phyloP scores from a whole-genome alignment of 2,888 invertebrate species.

The Macrosoma leucophasiata region DNA sequence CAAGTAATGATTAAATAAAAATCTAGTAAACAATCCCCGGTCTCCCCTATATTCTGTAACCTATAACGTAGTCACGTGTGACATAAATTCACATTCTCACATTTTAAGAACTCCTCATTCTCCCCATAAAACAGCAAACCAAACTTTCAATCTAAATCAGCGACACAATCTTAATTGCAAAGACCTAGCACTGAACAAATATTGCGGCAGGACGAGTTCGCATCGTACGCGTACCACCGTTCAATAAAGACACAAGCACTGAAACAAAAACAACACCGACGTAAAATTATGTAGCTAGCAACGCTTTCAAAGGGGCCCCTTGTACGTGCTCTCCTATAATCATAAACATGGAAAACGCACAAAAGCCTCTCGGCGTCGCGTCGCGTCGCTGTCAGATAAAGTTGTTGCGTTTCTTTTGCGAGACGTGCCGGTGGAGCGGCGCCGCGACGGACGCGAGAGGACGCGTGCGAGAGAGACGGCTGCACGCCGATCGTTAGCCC shows the following conservation, averaged over 20 bases:
- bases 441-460: too few species aligned
- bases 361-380: constrained; percentile 70
- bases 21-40: too few species aligned
- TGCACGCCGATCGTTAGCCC: constrained; percentile 72
- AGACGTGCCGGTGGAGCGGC: constrained; percentile 39
- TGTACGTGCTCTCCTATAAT: constrained; percentile 71
- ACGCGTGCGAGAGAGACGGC: constrained; percentile 51
- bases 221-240: constrained; percentile 26
- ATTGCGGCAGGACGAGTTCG: too few species aligned
- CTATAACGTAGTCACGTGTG: too few species aligned
- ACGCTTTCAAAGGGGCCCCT: constrained; percentile 68
- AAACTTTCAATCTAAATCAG: too few species aligned
- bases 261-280: constrained; percentile 58
- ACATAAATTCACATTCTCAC: too few species aligned
- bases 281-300: constrained; percentile 53
- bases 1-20: too few species aligned
- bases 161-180: too few species aligned
- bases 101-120: too few species aligned
- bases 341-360: constrained; percentile 75
- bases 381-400: constrained; percentile 71
- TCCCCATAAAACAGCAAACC: too few species aligned
- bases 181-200: too few species aligned
- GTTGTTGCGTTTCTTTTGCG: constrained; percentile 72
- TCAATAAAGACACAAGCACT: constrained; percentile 42
- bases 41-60: too few species aligned